phyloP scores from a whole-genome alignment of 2,888 invertebrate genomes.

The Pinctada fucata region DNA sequence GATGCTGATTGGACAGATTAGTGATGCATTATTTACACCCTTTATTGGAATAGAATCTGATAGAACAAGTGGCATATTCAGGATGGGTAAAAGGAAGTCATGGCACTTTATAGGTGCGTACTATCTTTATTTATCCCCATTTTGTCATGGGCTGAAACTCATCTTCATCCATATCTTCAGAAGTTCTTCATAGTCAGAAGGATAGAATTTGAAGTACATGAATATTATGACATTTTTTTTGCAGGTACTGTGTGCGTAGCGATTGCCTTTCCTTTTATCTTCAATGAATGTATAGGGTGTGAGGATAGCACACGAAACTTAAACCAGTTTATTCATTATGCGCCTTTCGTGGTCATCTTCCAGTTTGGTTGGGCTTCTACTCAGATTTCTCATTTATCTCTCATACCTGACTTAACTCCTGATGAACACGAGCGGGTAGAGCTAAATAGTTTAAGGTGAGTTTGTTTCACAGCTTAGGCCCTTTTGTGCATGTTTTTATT shows the following conservation, averaged over 20 bases:
- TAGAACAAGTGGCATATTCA: slow-evolving; percentile 80
- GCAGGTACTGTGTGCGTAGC: slow-evolving; percentile 85
- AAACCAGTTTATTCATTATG: slow-evolving; percentile 78
- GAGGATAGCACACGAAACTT: slow-evolving; percentile 79
- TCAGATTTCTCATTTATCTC: slow-evolving; percentile 92
- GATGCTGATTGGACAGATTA: slow-evolving; percentile 87
- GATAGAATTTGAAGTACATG: too few species aligned
- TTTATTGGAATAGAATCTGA: slow-evolving; percentile 92
- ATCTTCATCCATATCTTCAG: not conserved
- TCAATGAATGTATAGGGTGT: slow-evolving; percentile 86
- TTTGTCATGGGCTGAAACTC: not conserved
- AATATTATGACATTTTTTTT: slow-evolving; percentile 55
- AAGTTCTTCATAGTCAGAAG: too few species aligned
- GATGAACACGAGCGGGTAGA: slow-evolving; percentile 75
- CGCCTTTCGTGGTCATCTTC: slow-evolving; percentile 81
- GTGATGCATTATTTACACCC: slow-evolving; percentile 91
- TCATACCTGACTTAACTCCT: slow-evolving; percentile 83
- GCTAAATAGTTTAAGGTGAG: slow-evolving; percentile 77
- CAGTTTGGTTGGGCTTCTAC: slow-evolving; percentile 96
- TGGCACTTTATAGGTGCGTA: slow-evolving; percentile 92
- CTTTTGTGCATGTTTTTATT: not conserved
- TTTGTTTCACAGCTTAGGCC: not conserved
- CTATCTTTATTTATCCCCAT: not conserved
- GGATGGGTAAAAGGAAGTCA: slow-evolving; percentile 89
- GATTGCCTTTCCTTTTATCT: slow-evolving; percentile 91